These are phyloP conservation scores for Empidonax traillii DNA, from an alignment of 2,113 vertebrate genomes.

Conservation along the genomic window DNA sequence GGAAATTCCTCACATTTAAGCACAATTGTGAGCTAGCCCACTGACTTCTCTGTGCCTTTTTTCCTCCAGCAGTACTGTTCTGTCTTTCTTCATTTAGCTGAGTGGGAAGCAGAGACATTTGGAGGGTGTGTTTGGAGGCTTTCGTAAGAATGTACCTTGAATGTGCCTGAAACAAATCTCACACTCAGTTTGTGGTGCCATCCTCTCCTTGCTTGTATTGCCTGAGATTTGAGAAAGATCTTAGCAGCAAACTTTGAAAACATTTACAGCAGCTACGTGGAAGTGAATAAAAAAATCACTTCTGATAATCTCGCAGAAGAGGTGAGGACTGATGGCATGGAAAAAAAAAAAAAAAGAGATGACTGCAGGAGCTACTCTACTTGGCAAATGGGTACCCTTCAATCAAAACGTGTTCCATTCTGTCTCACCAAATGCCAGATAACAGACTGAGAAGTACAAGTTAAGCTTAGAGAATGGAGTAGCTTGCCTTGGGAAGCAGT, in stretches of 20 bases:
- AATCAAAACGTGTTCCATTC: not conserved
- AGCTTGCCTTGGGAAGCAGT: not conserved
- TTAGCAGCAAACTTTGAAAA: not conserved
- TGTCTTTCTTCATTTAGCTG: not conserved
- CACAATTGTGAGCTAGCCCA: not conserved
- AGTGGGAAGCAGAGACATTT: not conserved
- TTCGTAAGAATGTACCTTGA: not conserved
- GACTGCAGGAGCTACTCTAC: not conserved
- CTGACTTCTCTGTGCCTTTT: not conserved
- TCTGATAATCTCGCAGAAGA: not conserved
- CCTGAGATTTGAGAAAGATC: not conserved
- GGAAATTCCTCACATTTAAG: not conserved
- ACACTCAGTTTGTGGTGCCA: not conserved
- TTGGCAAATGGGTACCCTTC: slow-evolving; percentile 5
- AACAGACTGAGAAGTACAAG: not conserved
- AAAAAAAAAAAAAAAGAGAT: not conserved
- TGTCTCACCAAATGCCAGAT: slow-evolving; percentile 9
- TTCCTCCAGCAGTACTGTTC: not conserved
- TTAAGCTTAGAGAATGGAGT: not conserved
- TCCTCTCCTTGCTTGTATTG: not conserved
- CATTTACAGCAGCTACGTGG: not conserved
- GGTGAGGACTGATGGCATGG: not conserved
- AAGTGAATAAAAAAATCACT: slow-evolving; percentile 3
- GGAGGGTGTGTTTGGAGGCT: not conserved
- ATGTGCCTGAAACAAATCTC: not conserved